phyloP scores from a whole-genome alignment of 2,797 vertebrate genomes.

The Phalloptychus januarius region DNA sequence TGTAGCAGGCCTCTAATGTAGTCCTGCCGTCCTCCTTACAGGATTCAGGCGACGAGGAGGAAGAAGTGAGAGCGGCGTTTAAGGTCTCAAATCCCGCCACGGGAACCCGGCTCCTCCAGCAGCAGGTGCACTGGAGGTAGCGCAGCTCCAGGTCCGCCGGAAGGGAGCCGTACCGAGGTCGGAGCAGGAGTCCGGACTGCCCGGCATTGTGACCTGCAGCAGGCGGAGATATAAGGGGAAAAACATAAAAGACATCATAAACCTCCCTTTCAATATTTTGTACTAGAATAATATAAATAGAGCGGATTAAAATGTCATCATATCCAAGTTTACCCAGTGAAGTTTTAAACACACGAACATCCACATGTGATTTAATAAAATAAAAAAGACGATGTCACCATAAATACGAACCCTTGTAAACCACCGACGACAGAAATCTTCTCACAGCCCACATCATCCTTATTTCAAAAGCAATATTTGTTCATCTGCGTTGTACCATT shows the following conservation, averaged over 20 bases:
- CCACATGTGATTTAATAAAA: too few relatives aligned
- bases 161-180: constrained; percentile 41
- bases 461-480: not conserved
- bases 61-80: constrained; percentile 29
- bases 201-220: constrained; percentile 61
- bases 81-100: constrained; percentile 56
- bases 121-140: constrained; percentile 80
- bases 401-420: constrained; percentile 59
- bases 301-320: not conserved
- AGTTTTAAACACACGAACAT: not conserved
- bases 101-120: constrained; percentile 72
- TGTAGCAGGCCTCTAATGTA: constrained; percentile 80
- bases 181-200: constrained; percentile 58
- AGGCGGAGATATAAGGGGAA: not conserved
- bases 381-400: not conserved
- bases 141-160: constrained; percentile 64
- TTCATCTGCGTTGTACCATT: not conserved
- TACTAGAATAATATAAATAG: not conserved
- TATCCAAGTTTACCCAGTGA: not conserved
- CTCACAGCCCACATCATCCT: constrained; percentile 73
- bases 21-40: constrained; percentile 43
- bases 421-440: constrained; percentile 59
- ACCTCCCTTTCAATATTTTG: not conserved
- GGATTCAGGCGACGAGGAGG: constrained; percentile 1
- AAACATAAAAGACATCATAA: not conserved